Base-by-base conservation (phyloP, 2,888 invertebrate genomes). In the Eilema griseolum region DNA sequence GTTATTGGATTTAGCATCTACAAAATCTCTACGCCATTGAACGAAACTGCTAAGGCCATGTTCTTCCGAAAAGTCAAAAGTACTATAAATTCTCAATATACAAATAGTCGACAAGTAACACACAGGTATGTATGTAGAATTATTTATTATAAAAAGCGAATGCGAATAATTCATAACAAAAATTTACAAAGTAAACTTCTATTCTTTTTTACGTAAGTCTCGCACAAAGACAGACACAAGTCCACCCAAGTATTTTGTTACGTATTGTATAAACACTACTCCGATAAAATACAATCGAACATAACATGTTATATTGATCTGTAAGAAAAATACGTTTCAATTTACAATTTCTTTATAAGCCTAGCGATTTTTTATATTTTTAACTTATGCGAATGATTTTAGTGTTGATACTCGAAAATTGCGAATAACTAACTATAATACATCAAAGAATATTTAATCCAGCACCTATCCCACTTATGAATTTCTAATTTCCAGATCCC, bases 1-100 rank as follows among this genome's bases (percentile, higher is more conserved):
- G 98, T 98, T 8, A 98, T 99, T 78, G 99, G 99, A 41, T 99
- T 98, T 89, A 98, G 98, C 68, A 97, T 98, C 67, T 98, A 98
- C 89, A 96, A 96, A 61, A 90, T 97, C 82, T 96, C 97, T 75
- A 97, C 97, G 86, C 96, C 96, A 77, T 96, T 92, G 8, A 96
- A 96, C 5, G 98, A 98, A 90, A 97, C 97, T 16, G 97, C 98
- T 68, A 97, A 97, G 72, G 97, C 97, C 81, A 95, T 96, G 31
- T 98, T 98, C 89, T 98, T 98, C 89, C 98, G 98, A 89, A 97
- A 97, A 85, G 97, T 97, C 85, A 98, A 98, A 86, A 98, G 98
- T 63, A 96, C 98, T 69, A 96, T 98, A 57, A 98, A 98, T 91
- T 98, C 98, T 0, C 98, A 98, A 85, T 99, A 99, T 86, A 98